Percentiles rank a stretch among this genome's conserved stretches.
Evolutionary conservation across 1,140 invertebrate species (phyloP).

Genomic region (Ptiloglossa arizonensis): DNA sequence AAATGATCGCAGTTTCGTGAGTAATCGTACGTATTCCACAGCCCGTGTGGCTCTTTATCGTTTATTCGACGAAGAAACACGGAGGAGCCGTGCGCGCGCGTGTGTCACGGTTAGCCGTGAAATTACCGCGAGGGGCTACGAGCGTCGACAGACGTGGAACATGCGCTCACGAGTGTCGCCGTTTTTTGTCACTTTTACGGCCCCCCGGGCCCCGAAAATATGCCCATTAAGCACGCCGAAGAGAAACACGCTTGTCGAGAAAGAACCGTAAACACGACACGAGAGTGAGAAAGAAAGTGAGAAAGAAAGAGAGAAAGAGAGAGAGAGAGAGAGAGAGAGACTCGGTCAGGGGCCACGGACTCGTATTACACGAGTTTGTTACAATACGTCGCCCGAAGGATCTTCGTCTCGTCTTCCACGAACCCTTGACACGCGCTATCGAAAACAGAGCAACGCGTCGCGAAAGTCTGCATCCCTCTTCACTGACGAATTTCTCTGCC

Average conservation of each 20-base stretch:
- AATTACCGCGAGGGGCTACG: slow-evolving; percentile 47
- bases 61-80: slow-evolving; percentile 39
- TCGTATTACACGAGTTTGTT: slow-evolving; percentile 64
- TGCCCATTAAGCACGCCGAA: slow-evolving; percentile 65
- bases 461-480: background rate
- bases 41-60: slow-evolving; percentile 58
- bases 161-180: slow-evolving; percentile 63
- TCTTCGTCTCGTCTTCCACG: background rate
- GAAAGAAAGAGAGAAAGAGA: slow-evolving; percentile 29
- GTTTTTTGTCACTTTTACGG: slow-evolving; percentile 70
- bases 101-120: slow-evolving; percentile 28
- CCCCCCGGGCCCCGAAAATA: slow-evolving; percentile 61
- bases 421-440: background rate
- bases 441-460: no score
- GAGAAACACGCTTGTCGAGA: slow-evolving; percentile 61
- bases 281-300: no score
- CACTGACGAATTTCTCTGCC: no score
- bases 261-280: slow-evolving; percentile 61
- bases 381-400: background rate
- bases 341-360: slow-evolving; percentile 40
- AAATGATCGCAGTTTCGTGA: no score
- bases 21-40: no score
- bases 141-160: slow-evolving; percentile 71
- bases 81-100: slow-evolving; percentile 21
- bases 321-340: slow-evolving; percentile 32